phyloP scores from a whole-genome alignment of 2,797 vertebrate genomes.

The Coregonus ussuriensis region DNA sequence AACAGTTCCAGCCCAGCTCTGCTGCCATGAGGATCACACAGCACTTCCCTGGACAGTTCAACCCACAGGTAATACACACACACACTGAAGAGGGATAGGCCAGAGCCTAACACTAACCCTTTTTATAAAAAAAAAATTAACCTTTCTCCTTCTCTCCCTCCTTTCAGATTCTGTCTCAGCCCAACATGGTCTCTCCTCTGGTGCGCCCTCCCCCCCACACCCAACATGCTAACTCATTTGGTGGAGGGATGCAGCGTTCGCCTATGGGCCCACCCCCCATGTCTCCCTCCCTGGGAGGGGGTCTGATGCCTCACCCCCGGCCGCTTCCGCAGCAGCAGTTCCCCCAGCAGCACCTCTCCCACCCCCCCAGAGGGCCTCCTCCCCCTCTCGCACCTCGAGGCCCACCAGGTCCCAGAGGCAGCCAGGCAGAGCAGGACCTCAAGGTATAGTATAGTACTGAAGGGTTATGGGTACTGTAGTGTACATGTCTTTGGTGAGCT shows the following conservation, averaged over 20 bases:
- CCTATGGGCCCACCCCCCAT: constrained; percentile 86
- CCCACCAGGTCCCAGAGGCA: constrained; percentile 71
- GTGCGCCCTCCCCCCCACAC: constrained; percentile 87
- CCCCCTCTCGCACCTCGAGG: constrained; percentile 85
- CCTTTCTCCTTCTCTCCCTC: neutral
- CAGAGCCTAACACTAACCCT: neutral
- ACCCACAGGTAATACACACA: constrained; percentile 84
- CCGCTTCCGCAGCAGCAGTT: constrained; percentile 82
- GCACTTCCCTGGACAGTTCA: constrained; percentile 93
- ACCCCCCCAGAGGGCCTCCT: constrained; percentile 83
- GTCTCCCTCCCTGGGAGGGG: constrained; percentile 84
- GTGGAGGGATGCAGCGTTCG: constrained; percentile 89
- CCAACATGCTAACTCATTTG: constrained; percentile 91
- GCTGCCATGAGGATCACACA: constrained; percentile 90
- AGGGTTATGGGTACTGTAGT: neutral
- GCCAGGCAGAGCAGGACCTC: constrained; percentile 89
- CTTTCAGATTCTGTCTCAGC: constrained; percentile 92
- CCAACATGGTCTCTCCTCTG: constrained; percentile 93
- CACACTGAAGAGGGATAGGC: neutral
- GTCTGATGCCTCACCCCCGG: constrained; percentile 91
- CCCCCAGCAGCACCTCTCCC: constrained; percentile 82
- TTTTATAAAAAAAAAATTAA: neutral
- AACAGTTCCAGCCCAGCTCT: constrained; percentile 91
- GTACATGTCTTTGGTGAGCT: neutral
- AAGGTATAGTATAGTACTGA: constrained; percentile 77